Base-by-base conservation (phyloP, 2,888 invertebrate species). In the Adelognathus sp. region DNA sequence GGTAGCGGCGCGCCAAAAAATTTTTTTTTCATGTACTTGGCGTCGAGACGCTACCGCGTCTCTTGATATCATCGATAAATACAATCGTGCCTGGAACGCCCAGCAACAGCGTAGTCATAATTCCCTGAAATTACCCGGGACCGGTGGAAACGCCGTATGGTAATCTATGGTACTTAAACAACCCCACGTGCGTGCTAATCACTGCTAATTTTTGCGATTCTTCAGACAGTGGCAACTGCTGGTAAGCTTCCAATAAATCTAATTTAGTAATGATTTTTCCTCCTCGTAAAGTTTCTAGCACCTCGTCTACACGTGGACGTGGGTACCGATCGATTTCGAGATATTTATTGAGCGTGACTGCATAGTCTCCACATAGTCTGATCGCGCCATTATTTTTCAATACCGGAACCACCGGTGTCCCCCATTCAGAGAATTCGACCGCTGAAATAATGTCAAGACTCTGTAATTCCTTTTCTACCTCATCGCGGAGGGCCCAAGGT, bases 221-320 rank as follows among this genome's bases (percentile, higher is more conserved):
- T 31, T 88, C 82, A 63, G 87, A 86, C 3, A 89, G 79, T 5
- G 52, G 33, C 18, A 87, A 63, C 81, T 91, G 89, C 72, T 88
- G 86, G 76, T 89, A 91, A 3, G 89, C 89, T 69, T 90, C 85
- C 2, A 82, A 81, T 11, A 90, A 81, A 77, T 92, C 90, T 5
- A 91, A 72, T 79, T 88, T 90, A 1, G 86, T 79, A 66, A 86
- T 89, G 3, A 73, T 31, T 18, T 70, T 72, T 11, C 86, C 86
- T n/a, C 83, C 84, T 18, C 67, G 14, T 2, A 84, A 56, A 1
- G 70, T 79, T 36, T 64, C 66, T 1, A 82, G 76, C 6, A 86
- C 24, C 46, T 84, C 81, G 16, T 84, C 81, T 1, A 82, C 64
- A n/a, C 76, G 56, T 1, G 85, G 82, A 9, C 83, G 46, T 2